phyloP scores from a whole-genome alignment of 2,113 vertebrate genomes.

The Orientallactaga bullata region DNA sequence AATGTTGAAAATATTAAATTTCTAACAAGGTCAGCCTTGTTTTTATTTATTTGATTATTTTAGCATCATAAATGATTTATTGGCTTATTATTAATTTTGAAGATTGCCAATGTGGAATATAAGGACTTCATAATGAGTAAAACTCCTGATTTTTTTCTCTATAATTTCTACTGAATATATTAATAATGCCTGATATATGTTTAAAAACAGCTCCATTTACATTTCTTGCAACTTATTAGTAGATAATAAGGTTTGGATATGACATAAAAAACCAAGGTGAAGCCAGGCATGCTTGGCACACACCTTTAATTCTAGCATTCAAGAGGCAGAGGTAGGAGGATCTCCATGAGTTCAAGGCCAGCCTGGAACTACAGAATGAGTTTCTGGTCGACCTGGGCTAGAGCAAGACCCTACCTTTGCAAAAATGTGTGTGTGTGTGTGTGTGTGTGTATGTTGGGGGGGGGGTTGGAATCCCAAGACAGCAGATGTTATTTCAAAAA shows the following conservation, averaged over 20 bases:
- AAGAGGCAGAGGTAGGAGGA: no score
- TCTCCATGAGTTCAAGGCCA: no score
- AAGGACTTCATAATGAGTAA: conserved; percentile 60
- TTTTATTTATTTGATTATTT: conserved; percentile 65
- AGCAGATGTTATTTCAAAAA: background rate
- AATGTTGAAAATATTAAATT: conserved; percentile 56
- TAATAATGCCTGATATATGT: conserved; percentile 61
- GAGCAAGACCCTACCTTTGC: no score
- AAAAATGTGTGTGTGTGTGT: no score
- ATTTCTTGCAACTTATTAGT: conserved; percentile 61
- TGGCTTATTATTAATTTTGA: conserved; percentile 59
- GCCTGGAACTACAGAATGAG: no score
- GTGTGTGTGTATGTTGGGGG: no score
- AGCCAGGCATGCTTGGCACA: no score
- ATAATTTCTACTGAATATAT: conserved; percentile 54
- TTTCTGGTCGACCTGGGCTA: no score
- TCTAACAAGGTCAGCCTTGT: conserved; percentile 64
- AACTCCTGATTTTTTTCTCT: conserved; percentile 61
- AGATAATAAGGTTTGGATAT: conserved; percentile 53
- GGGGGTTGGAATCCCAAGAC: background rate
- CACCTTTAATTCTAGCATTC: no score
- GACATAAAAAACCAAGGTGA: conserved; percentile 46
- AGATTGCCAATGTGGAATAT: conserved; percentile 31
- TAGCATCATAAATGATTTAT: conserved; percentile 18
- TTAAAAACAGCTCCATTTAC: conserved; percentile 59